Evolutionary conservation across 2,888 invertebrate species (phyloP).

Genomic region (Gymnocheta viridis): DNA sequence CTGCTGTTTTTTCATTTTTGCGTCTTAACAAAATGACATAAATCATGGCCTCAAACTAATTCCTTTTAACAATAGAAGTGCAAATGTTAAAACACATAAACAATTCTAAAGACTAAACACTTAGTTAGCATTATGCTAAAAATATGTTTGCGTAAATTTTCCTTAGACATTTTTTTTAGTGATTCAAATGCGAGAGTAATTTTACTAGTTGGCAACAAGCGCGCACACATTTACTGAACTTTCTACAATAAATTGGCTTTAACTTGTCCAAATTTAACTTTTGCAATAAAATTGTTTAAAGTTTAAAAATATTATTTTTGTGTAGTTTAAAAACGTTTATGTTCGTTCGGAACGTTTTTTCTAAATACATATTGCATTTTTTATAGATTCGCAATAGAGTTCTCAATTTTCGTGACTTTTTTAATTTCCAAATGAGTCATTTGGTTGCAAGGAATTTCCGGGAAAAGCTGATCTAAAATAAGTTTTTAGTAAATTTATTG

Average conservation of each 20-base stretch:
- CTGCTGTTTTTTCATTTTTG: too few relatives aligned
- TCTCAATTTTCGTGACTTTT: too few relatives aligned
- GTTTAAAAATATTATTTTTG: neutral
- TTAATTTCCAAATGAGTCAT: too few relatives aligned
- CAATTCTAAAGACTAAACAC: neutral
- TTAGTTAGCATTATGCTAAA: neutral
- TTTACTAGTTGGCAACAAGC: neutral
- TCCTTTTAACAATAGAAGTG: neutral
- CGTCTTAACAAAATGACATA: neutral
- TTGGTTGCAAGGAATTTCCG: too few relatives aligned
- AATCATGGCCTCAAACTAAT: neutral
- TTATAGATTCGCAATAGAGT: too few relatives aligned
- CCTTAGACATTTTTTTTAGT: neutral
- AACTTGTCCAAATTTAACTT: neutral
- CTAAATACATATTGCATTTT: too few relatives aligned
- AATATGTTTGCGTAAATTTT: slow-evolving; percentile 11
- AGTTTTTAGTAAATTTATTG: too few relatives aligned
- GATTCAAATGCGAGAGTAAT: neutral
- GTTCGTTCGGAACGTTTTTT: too few relatives aligned
- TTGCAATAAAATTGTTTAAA: neutral
- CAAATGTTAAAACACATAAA: neutral
- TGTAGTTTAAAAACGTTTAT: neutral
- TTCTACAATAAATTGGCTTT: neutral
- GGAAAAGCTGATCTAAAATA: too few relatives aligned
- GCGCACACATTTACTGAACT: neutral